A percentile compares a stretch with the other conserved stretches of the same genome.
Evolutionary conservation across 2,888 invertebrate species (phyloP).

Genomic region (Clunio marinus): DNA sequence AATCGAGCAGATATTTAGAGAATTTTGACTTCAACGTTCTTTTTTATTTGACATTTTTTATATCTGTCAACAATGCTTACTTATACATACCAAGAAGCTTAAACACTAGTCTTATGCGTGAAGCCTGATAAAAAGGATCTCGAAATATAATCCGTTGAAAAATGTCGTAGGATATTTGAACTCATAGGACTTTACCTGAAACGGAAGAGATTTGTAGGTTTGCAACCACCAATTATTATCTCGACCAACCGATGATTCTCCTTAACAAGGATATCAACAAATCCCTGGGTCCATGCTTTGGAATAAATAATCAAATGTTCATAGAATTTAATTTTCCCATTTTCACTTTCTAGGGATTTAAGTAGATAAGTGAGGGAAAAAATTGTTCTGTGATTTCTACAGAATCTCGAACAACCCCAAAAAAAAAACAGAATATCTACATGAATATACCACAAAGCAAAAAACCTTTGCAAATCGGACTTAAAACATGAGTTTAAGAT

Average conservation of each 20-base stretch:
- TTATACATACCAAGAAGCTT: too few species aligned
- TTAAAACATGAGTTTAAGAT: constrained; percentile 13
- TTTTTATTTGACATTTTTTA: too few species aligned
- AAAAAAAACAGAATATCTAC: too few species aligned
- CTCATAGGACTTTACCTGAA: neutral
- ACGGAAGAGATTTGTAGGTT: neutral
- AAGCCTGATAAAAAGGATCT: too few species aligned
- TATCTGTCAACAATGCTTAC: too few species aligned
- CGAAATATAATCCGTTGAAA: neutral
- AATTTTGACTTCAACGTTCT: too few species aligned
- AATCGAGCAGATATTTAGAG: too few species aligned
- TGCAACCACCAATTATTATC: constrained; percentile 12
- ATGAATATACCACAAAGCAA: neutral
- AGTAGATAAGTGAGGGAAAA: too few species aligned
- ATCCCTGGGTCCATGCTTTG: neutral
- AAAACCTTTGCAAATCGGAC: too few species aligned
- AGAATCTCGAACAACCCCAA: too few species aligned
- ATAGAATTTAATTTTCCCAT: constrained; percentile 12
- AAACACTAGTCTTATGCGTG: too few species aligned
- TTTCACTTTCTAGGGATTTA: constrained; percentile 1
- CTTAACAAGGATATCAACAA: neutral
- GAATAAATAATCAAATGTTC: constrained; percentile 3
- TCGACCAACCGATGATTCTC: constrained; percentile 8
- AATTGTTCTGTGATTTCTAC: neutral
- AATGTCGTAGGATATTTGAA: constrained; percentile 7